Percentiles rank a stretch among this genome's conserved stretches.
These are phyloP conservation scores for Acanthoscelides obtectus DNA, from an alignment of 2,888 invertebrate genomes.

Conservation along the genomic window DNA sequence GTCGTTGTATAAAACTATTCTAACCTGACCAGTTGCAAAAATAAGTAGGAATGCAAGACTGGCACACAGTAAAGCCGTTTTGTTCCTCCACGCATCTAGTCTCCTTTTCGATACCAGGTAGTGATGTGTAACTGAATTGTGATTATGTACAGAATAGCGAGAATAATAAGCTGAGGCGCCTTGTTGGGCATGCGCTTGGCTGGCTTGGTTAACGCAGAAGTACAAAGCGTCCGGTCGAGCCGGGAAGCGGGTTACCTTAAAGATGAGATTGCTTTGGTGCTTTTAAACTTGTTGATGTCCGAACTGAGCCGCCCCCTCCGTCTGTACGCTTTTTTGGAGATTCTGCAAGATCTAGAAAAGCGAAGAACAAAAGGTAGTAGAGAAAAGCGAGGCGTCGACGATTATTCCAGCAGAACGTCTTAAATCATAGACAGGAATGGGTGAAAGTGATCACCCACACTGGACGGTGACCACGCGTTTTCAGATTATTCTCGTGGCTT, in stretches of 20 bases:
- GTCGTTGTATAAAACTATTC: too few species aligned
- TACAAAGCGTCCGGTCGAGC: constrained; percentile 49
- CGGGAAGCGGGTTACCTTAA: constrained; percentile 77
- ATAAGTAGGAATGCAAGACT: too few species aligned
- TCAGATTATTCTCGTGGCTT: not conserved
- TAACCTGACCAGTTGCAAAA: too few species aligned
- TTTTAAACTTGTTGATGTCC: constrained; percentile 88
- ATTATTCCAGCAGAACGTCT: constrained; percentile 45
- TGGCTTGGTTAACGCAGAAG: constrained; percentile 29
- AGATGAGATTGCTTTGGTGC: constrained; percentile 97
- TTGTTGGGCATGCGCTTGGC: constrained; percentile 42
- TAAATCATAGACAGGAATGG: constrained; percentile 17
- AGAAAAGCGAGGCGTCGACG: constrained; percentile 50
- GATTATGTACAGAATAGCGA: not conserved
- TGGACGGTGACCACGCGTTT: not conserved
- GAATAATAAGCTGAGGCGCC: constrained; percentile 43
- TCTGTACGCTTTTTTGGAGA: constrained; percentile 97
- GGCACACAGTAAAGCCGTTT: too few species aligned
- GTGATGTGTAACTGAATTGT: not conserved
- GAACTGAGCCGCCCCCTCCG: constrained; percentile 94
- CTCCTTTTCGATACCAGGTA: not conserved
- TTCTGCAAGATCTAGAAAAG: constrained; percentile 98
- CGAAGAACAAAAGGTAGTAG: constrained; percentile 83
- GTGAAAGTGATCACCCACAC: constrained; percentile 11
- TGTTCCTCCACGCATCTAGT: not conserved